phyloP scores from a whole-genome alignment of 2,888 invertebrate species.

The Anthrax anthrax region DNA sequence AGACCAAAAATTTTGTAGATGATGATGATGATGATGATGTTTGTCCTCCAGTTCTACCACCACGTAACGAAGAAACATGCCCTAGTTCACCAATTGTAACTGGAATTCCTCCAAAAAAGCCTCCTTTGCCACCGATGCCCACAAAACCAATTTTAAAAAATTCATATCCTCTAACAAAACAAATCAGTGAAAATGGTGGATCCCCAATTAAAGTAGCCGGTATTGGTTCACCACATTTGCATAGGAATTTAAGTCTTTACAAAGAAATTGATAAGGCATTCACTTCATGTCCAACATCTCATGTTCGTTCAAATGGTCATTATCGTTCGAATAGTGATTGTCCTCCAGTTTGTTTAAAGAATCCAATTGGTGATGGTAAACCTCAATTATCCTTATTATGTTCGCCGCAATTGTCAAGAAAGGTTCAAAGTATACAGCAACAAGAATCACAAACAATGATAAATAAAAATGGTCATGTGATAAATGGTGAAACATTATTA shows the following conservation, averaged over 20 bases:
- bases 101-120: constrained; percentile 49
- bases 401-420: constrained; percentile 42
- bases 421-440: constrained; percentile 16
- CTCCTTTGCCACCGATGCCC: constrained; percentile 55
- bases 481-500: constrained; percentile 44
- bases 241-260: constrained; percentile 43
- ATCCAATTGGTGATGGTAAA: constrained; percentile 15
- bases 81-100: constrained; percentile 19
- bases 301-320: constrained; percentile 24
- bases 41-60: constrained; percentile 20
- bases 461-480: constrained; percentile 42
- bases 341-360: constrained; percentile 18
- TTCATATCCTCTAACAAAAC: constrained; percentile 43
- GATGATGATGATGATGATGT: constrained; percentile 11
- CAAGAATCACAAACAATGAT: constrained; percentile 19
- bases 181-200: constrained; percentile 35
- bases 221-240: constrained; percentile 48
- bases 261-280: constrained; percentile 41
- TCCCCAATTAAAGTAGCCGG: constrained; percentile 40
- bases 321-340: constrained; percentile 20
- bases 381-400: constrained; percentile 33
- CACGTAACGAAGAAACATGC: constrained; percentile 9
- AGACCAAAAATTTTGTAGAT: not conserved
- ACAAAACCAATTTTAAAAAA: constrained; percentile 32
- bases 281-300: constrained; percentile 15